Conservation (phyloP, 2,888 invertebrate genomes). For the Calephelis perditalis region DNA sequence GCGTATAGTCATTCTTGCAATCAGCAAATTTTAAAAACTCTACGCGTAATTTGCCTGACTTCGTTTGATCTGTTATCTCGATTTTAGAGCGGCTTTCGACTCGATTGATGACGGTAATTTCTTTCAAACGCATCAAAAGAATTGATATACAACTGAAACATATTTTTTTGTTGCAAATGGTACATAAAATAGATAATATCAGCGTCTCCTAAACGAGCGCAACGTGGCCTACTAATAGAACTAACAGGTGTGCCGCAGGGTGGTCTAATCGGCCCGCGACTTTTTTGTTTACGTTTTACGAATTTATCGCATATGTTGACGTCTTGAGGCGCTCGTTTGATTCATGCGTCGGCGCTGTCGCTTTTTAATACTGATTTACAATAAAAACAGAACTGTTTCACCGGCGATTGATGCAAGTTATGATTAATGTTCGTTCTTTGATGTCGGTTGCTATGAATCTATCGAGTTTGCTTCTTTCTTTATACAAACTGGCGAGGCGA, state of each 20-base stretch:
- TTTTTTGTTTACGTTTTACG: conserved; percentile 69
- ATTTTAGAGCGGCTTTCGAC: conserved; percentile 40
- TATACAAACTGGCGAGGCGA: conserved; percentile 67
- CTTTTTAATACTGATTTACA: conserved; percentile 78
- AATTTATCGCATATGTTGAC: conserved; percentile 70
- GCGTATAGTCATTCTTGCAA: conserved; percentile 45
- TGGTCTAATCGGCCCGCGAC: conserved; percentile 57
- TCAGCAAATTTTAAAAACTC: conserved; percentile 60
- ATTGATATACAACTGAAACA: conserved; percentile 53
- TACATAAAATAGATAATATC: conserved; percentile 49
- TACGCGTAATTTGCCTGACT: conserved; percentile 59
- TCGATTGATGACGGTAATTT: conserved; percentile 54
- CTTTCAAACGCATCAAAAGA: conserved; percentile 58
- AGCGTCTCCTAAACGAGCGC: conserved; percentile 41
- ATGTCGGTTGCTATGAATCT: conserved; percentile 76
- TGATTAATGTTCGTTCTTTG: conserved; percentile 75
- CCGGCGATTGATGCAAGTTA: conserved; percentile 76
- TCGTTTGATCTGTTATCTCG: conserved; percentile 54
- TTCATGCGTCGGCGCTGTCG: conserved; percentile 71
- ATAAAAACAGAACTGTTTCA: conserved; percentile 73
- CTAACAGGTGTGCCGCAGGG: conserved; percentile 73
- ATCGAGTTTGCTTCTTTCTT: conserved; percentile 67
- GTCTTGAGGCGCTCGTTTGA: conserved; percentile 70
- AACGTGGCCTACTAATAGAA: conserved; percentile 55
- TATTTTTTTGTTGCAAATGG: conserved; percentile 22